Base-by-base conservation (phyloP, 2,797 vertebrate genomes). In the Pyrocephalus nanus region DNA sequence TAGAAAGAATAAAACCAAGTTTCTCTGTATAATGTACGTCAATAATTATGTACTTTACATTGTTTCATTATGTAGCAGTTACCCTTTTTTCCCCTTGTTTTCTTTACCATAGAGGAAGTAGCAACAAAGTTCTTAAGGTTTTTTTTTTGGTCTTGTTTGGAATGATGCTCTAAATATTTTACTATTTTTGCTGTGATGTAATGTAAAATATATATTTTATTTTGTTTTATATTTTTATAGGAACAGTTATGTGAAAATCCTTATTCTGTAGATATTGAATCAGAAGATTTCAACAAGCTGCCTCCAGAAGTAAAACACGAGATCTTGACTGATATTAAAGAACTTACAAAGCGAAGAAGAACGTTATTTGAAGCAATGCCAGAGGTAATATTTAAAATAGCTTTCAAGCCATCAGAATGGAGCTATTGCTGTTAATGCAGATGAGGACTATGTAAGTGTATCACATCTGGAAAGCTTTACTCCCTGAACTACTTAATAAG, bases 241-340 rank as follows among this genome's bases (percentile, higher is more conserved):
- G 98, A 98, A 65, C 98, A 98, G 55, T 87, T 98, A 40, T 98
- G 97, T 95, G 98, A 96, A 69, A 96, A 99, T 92, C 98, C 98
- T 51, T 97, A 98, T 89, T 98, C 99, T 8, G 78, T 99, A 77
- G 99, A 99, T 95, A 99, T 99, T 85, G 99, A 99, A 94, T 99
- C 99, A 2, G 99, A 99, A 92, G 98, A 99, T 74, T 99, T 99
- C 89, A 94, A 93, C 73, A 97, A 96, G 73, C 96, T 99, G 54
- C 99, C 99, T 72, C 98, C 97, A 15, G 99, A 99, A 97, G 97
- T 99, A 96, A 99, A 99, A 93, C 99, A 99, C 4, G 99, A 99
- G 94, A 99, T 99, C 54, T 97, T 99, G 82, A 99, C 98, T 90
- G 99, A 99, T 81, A 98, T 99, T 98, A 99, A 99, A 88, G 99